Evolutionary conservation across 2,113 vertebrate genomes (phyloP).

Genomic region (Phaetusa simplex): DNA sequence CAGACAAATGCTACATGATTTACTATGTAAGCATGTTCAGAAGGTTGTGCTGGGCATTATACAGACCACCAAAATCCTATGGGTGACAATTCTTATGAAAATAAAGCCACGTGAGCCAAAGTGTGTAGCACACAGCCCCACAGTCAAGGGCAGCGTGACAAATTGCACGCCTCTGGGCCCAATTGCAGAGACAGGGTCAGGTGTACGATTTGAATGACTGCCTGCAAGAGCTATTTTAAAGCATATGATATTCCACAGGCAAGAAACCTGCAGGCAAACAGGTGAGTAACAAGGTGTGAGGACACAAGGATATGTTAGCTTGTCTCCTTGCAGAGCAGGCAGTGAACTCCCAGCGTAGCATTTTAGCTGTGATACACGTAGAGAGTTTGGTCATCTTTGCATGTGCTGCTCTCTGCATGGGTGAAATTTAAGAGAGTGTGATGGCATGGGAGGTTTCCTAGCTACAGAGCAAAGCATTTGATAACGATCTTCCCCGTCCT

Average conservation of each 20-base stretch:
- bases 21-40: not conserved
- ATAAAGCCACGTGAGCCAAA: not conserved
- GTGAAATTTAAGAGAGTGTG: not conserved
- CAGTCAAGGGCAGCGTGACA: not conserved
- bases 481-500: not conserved
- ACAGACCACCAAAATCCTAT: not conserved
- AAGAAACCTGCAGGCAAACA: not conserved
- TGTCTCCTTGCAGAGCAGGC: not conserved
- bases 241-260: not conserved
- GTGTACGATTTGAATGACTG: not conserved
- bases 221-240: not conserved
- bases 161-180: not conserved
- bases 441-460: not conserved
- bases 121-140: not conserved
- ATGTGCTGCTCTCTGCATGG: not conserved
- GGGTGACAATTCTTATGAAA: not conserved
- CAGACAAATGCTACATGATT: not conserved
- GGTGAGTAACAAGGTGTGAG: not conserved
- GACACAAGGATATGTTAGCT: not conserved
- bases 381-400: not conserved
- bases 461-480: not conserved
- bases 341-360: not conserved
- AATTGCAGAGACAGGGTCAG: not conserved
- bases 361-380: not conserved
- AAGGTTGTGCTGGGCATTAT: not conserved